Evolutionary conservation across 2,888 invertebrate species (phyloP), one percentile per base, ranked within the genome.

Genomic region (Cryptocephalus primarius): DNA sequence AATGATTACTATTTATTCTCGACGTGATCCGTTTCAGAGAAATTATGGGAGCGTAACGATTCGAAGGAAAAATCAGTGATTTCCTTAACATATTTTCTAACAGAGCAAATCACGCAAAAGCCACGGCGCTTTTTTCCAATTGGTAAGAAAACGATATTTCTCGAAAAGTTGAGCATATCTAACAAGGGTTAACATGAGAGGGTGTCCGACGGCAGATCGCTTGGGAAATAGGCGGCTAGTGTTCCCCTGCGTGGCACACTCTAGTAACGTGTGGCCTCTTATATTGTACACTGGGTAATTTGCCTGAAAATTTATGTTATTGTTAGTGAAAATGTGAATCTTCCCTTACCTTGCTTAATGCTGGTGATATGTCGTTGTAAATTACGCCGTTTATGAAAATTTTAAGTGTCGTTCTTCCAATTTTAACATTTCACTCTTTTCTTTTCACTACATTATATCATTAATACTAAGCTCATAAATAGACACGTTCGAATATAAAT

Each of bases 271-370:
- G 48, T 51, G 51, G 49, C 45, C 55, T 56, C 55, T 54, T 51
- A 51, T 48, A 49, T 49, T 48, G 48, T 48, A 55, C 59, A 60
- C 56, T 57, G 50, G 55, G 59, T 61, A 64, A 63, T 64, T 64
- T 64, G 59, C 61, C 60, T 59, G 56, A 59, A 61, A 63, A 62
- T 64, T 63, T 62, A 62, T 62, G 62, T 61, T 60, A 63, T 59
- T 63, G 62, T 62, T 59, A 59, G 57, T 59, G 52, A 56, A 57
- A 60, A 57, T 60, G 57, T 59, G 58, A 57, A 58, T 55, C 53
- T 55, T 55, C 33, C 46, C 47, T 44, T 39, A 43, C 39, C 42
- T 42, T 48, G 44, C 42, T 44, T 40, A 44, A 44, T 31, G 44
- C 41, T 14, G 14, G 31, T 34, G 32, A 47, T 40, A 44, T 43